A percentile compares a stretch with the other conserved stretches of the same genome.
Conservation (phyloP, 2,113 vertebrate species). For the Psammodynastes pulverulentus region DNA sequence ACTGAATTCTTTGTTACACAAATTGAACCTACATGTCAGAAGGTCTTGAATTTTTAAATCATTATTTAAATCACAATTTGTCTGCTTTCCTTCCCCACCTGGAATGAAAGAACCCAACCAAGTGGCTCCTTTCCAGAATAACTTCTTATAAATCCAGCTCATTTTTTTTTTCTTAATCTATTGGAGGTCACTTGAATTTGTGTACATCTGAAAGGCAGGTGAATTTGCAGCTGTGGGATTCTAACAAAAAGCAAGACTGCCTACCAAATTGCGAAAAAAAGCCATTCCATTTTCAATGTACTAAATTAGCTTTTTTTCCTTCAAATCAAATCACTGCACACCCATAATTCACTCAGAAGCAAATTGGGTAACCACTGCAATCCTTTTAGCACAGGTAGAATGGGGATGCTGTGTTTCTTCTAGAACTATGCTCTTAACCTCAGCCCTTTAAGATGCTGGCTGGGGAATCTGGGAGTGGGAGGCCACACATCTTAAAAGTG, state of each 20-base stretch:
- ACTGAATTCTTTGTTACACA: neutral
- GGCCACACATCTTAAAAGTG: neutral
- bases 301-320: neutral
- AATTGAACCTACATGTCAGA: neutral
- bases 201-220: neutral
- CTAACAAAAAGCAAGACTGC: neutral
- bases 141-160: neutral
- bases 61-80: neutral
- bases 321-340: neutral
- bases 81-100: neutral
- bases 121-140: neutral
- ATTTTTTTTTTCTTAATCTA: neutral
- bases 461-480: neutral
- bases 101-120: too few relatives aligned
- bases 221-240: neutral
- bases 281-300: neutral
- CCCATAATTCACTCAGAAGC: neutral
- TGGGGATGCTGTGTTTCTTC: neutral
- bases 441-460: neutral
- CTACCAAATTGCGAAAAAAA: neutral
- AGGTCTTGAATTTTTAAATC: neutral
- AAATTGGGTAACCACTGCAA: neutral
- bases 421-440: neutral
- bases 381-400: neutral
- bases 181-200: neutral